phyloP scores from a whole-genome alignment of 2,888 invertebrate species.

The Rhodophaea formosa region DNA sequence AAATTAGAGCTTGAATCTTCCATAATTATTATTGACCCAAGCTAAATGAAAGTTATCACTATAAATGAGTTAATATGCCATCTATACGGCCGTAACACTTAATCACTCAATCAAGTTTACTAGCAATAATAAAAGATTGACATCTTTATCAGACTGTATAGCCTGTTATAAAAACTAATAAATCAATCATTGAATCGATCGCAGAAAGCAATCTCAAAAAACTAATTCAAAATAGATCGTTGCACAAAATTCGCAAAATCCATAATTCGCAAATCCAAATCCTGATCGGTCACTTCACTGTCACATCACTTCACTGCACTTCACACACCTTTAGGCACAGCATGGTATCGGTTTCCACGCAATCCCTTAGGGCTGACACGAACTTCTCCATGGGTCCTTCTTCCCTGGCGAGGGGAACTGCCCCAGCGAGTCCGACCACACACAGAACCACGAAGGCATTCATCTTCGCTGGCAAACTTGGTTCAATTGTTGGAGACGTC shows the following conservation, averaged over 20 bases:
- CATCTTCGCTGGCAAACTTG: conserved; percentile 55
- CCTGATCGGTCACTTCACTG: conserved; percentile 37
- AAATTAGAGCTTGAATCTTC: too few relatives aligned
- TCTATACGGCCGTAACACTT: not conserved
- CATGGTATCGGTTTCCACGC: conserved; percentile 85
- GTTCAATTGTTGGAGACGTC: conserved; percentile 68
- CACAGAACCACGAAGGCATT: conserved; percentile 62
- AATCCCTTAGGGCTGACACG: conserved; percentile 81
- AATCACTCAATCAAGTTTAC: not conserved
- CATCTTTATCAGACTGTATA: not conserved
- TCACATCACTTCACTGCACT: conserved; percentile 61
- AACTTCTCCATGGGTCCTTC: conserved; percentile 64
- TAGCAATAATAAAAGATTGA: not conserved
- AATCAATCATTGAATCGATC: too few relatives aligned
- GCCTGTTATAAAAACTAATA: too few relatives aligned
- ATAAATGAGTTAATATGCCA: not conserved
- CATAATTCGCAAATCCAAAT: conserved; percentile 28
- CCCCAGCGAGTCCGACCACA: conserved; percentile 54
- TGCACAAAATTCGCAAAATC: not conserved
- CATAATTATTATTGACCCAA: not conserved
- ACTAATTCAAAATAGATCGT: not conserved
- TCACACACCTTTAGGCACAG: conserved; percentile 87
- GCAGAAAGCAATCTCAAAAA: too few relatives aligned
- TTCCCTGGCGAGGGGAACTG: conserved; percentile 65
- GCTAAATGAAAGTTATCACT: not conserved